These are phyloP conservation scores for Rhinoraja longicauda DNA, from an alignment of 2,797 vertebrate genomes.

Conservation along the genomic window DNA sequence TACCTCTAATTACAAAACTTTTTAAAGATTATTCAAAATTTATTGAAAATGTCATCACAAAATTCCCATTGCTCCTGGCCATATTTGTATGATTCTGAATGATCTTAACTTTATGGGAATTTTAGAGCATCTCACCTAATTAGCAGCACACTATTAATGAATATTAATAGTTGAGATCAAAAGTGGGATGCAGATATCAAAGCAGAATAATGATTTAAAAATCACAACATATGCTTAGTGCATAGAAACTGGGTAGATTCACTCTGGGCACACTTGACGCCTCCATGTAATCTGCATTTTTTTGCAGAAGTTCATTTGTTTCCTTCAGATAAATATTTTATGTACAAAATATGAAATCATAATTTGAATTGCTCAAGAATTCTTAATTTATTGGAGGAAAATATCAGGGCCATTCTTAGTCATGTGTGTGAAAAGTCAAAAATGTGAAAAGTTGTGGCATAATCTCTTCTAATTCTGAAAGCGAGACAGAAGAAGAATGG, in stretches of 20 bases:
- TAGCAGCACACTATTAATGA: slow-evolving; percentile 57
- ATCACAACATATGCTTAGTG: slow-evolving; percentile 26
- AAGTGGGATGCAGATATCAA: slow-evolving; percentile 57
- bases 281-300: background rate
- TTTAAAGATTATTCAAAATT: slow-evolving; percentile 18
- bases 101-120: slow-evolving; percentile 23
- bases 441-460: too few species aligned
- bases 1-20: slow-evolving; percentile 23
- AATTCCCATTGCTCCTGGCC: slow-evolving; percentile 32
- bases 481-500: too few species aligned
- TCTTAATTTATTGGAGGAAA: background rate
- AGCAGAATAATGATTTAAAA: slow-evolving; percentile 46
- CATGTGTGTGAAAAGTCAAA: too few species aligned
- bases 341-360: background rate
- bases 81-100: background rate
- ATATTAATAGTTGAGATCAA: slow-evolving; percentile 68
- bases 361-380: background rate
- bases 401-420: background rate
- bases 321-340: background rate
- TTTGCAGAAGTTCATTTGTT: background rate
- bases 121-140: slow-evolving; percentile 57
- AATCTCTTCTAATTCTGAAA: too few species aligned
- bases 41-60: background rate
- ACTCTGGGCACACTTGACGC: too few species aligned
- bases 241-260: background rate